Base-by-base conservation (phyloP, 92 coral and sea anemone genomes). In the Nematostella vectensis region DNA sequence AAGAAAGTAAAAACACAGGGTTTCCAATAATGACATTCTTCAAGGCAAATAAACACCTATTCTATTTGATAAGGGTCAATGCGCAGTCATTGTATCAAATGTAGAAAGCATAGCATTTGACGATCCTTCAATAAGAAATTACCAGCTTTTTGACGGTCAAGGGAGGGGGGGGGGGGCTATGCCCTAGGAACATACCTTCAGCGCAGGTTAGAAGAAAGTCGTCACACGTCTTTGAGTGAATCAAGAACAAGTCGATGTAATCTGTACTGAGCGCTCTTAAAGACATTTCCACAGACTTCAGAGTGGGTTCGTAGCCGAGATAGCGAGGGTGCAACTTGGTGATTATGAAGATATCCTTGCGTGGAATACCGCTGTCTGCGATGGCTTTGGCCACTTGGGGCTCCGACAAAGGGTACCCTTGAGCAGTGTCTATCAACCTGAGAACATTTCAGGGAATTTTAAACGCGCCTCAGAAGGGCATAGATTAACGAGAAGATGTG, bases 401-500 rank as follows among this genome's bases (percentile, higher is more conserved):
- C 67, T 93, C 99, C 0, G 96, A 86, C 62, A 21, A 50, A 8
- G 77, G 82, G 60, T 93, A 93, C 0, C 85, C 89, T 51, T 93
- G 99, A 4, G 99, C 99, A 1, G 99, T 85, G 57, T 93, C 99
- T 31, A 93, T 74, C 64, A 93, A 30, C 67, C 99, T 93, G 36
- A 22, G 4, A 29, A 33, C 6, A n/a, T n/a, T n/a, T n/a, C n/a
- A n/a, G n/a, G n/a, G n/a, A n/a, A n/a, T n/a, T n/a, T n/a, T n/a
- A n/a, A n/a, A 23, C 21, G 9, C 0, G 3, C 1, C n/a, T 24
- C 17, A 11, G 28, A 2, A 37, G n/a, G n/a, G n/a, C 9, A 37
- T n/a, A 37, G 10, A 37, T 37, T 37, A 37, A 37, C 9, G 43
- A n/a, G n/a, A n/a, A n/a, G n/a, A n/a, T n/a, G n/a, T n/a, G n/a